Evolutionary conservation across 2,113 vertebrate genomes (phyloP).

Genomic region (Thomomys bottae): DNA sequence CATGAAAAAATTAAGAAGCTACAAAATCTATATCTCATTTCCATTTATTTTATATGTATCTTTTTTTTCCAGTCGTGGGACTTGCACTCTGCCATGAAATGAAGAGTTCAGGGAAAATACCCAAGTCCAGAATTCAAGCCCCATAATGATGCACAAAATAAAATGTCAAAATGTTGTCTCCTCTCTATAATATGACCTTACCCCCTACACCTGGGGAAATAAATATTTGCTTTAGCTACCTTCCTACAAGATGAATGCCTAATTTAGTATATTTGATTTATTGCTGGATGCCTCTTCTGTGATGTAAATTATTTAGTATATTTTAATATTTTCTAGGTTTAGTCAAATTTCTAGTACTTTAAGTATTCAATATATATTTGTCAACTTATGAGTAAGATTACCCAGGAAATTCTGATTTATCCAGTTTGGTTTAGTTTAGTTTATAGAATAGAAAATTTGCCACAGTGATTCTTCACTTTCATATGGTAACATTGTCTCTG

Average conservation of each 20-base stretch:
- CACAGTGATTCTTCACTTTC: background rate
- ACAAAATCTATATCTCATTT: too few relatives aligned
- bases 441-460: background rate
- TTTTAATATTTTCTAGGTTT: background rate
- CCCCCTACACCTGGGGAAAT: background rate
- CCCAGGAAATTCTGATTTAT: background rate
- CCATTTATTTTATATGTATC: too few relatives aligned
- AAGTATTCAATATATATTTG: background rate
- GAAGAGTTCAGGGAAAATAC: too few relatives aligned
- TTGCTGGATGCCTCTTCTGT: background rate
- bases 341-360: background rate
- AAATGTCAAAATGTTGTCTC: background rate
- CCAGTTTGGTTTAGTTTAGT: background rate
- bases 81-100: too few relatives aligned
- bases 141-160: too few relatives aligned
- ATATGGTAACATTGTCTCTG: background rate
- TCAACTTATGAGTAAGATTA: background rate
- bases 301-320: background rate
- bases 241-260: background rate
- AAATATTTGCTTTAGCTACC: background rate
- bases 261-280: background rate
- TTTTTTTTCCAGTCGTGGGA: too few relatives aligned
- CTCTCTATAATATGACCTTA: background rate
- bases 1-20: too few relatives aligned
- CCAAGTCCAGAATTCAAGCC: too few relatives aligned